These are phyloP conservation scores for Gymnothorax javanicus DNA, from an alignment of 2,797 vertebrate genomes.

Conservation along the genomic window DNA sequence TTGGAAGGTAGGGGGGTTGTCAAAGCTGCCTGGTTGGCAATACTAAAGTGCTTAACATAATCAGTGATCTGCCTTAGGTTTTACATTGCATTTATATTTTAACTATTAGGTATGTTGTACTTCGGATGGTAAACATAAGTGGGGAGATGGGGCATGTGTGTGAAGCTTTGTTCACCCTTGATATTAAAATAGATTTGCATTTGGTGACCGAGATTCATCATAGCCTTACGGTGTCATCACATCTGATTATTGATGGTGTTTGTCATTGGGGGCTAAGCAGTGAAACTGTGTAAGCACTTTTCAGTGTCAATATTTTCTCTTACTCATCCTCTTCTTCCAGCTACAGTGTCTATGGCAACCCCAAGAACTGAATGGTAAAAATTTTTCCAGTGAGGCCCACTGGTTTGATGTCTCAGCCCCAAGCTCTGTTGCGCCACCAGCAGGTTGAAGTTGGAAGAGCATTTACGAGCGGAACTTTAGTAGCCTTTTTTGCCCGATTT, in stretches of 20 bases:
- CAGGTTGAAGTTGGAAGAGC: too few species aligned
- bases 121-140: neutral
- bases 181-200: neutral
- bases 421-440: too few species aligned
- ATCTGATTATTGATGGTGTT: neutral
- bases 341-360: too few species aligned
- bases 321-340: too few species aligned
- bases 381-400: too few species aligned
- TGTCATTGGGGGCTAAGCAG: too few species aligned
- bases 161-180: neutral
- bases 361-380: too few species aligned
- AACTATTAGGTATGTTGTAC: neutral
- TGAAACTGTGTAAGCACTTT: neutral
- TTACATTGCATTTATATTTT: neutral
- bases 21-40: neutral
- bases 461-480: too few species aligned
- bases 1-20: slow-evolving; percentile 35
- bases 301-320: neutral
- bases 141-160: neutral
- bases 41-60: neutral
- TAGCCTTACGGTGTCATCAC: neutral
- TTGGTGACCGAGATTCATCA: neutral
- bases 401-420: too few species aligned
- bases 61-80: neutral
- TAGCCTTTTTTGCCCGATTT: too few species aligned